These are phyloP conservation scores for Colletes gigas DNA, from an alignment of 1,140 invertebrate species.

Conservation along the genomic window DNA sequence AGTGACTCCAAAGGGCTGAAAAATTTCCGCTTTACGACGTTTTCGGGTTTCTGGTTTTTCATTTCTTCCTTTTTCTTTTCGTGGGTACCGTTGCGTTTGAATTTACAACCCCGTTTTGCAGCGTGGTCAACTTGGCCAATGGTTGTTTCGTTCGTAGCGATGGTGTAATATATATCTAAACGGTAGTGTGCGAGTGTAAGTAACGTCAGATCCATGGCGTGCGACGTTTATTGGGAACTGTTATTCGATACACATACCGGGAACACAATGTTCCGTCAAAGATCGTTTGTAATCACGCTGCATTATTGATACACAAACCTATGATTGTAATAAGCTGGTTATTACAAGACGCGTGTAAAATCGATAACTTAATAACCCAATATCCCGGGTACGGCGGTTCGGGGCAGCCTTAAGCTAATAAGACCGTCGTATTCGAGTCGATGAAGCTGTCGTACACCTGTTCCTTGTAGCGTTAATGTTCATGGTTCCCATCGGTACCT, in stretches of 20 bases:
- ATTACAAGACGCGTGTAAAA: conserved; percentile 35
- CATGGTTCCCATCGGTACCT: background rate
- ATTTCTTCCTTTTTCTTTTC: no score
- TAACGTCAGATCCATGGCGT: conserved; percentile 1
- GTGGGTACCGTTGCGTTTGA: background rate
- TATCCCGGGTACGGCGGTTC: background rate
- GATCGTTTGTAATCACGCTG: conserved; percentile 19
- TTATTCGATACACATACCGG: background rate
- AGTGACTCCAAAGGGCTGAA: no score
- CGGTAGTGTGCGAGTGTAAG: background rate
- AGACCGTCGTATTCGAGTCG: no score
- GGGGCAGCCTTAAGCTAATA: background rate
- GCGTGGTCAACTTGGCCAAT: no score
- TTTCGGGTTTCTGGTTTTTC: background rate
- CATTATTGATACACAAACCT: conserved; percentile 18
- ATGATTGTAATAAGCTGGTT: conserved; percentile 27
- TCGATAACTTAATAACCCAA: conserved; percentile 41
- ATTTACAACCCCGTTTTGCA: no score
- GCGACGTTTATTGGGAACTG: conserved; percentile 11
- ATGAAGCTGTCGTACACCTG: conserved; percentile 13
- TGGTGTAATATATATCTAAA: no score
- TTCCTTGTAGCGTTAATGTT: background rate
- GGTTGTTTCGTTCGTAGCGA: no score
- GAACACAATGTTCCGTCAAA: conserved; percentile 3
- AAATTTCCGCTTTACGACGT: background rate